Evolutionary conservation across 2,113 vertebrate species (phyloP), one percentile per base, ranked within the genome.

Genomic region (Alligator mississippiensis): DNA sequence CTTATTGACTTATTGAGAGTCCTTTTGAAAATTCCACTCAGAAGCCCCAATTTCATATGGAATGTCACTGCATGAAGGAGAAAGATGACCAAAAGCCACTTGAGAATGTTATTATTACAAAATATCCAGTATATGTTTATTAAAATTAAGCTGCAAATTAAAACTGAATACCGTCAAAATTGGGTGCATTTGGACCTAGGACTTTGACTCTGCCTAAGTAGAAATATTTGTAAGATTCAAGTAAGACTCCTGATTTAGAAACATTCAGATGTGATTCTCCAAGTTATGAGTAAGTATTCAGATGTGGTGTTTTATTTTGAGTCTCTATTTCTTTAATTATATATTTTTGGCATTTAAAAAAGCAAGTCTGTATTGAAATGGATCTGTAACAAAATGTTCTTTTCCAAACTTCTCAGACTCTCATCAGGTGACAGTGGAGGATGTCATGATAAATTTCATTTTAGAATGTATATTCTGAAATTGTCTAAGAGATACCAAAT

Each of bases 361-460:
- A 38, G 72, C 22, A 54, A 74, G 30, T 90, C 84, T 95, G 63
- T 78, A 88, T 82, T 91, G 72, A 94, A 94, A 92, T 78, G 84
- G 81, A 92, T 84, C 84, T 96, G 77, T 59, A 93, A 89, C 54
- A 81, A 93, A 93, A 91, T 87, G 84, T 76, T 96, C 81, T 84
- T 82, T 87, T 82, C 55, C 34, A 91, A 88, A 88, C 3, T 74
- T 95, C 91, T 92, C 88, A 95, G 85, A 21, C 60, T 88, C 77
- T 92, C 79, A 93, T 92, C 91, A 95, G 92, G 90, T 93, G 92
- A 16, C 79, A 92, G 94, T 87, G 79, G 22, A 25, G 90, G 30
- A 88, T 63, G 92, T 91, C 89, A 85, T 72, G 89, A 84, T 34
- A 54, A 30, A 70, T 59, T 78, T 95, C 92, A 9, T 62, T 62